Base-by-base conservation (phyloP, 2,113 vertebrate species). In the Lipophrys pholis region DNA sequence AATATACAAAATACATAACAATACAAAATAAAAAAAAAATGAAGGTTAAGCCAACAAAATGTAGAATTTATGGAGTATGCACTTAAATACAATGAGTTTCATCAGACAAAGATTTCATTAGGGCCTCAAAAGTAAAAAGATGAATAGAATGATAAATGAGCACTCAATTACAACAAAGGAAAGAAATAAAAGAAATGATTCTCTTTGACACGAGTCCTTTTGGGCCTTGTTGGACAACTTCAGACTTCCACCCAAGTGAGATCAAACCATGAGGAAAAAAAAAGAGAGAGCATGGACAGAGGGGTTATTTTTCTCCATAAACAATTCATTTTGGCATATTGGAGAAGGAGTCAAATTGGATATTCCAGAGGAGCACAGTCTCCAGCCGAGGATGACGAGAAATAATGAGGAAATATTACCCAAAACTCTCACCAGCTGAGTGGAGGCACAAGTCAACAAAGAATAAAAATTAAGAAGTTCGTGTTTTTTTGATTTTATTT, bases 371-470 rank as follows among this genome's bases (percentile, higher is more conserved):
- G 73, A 92, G 85, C 73, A 78, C 65, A 54, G 79, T 83, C 85
- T 90, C 89, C 85, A 88, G 78, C 42, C 39, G 84, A 92, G 90
- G 89, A 90, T 92, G 87, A 89, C 89, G 76, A 85, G 86, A 92
- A 89, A 90, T 93, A 93, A 93, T 91, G 89, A 93, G 92, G 87
- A 93, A 90, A 90, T 92, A 93, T 93, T 90, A 93, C 86, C 87
- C 80, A 81, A 78, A 92, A 90, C 84, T 89, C 78, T 86, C 78
- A 69, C 81, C 79, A 86, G 73, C 69, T 67, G 76, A 83, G 76
- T 59, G 79, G 82, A 85, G 77, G 62, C 78, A 74, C 65, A 43
- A 84, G 80, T 89, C 87, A 89, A 92, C 83, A 91, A 84, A 73
- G 73, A 60, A 85, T 84, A 30, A 86, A 73, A 80, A 78, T 73